A percentile compares a stretch with the other conserved stretches of the same genome.
Conservation (phyloP, 23 tunicate species). For the Phallusia fumigata region DNA sequence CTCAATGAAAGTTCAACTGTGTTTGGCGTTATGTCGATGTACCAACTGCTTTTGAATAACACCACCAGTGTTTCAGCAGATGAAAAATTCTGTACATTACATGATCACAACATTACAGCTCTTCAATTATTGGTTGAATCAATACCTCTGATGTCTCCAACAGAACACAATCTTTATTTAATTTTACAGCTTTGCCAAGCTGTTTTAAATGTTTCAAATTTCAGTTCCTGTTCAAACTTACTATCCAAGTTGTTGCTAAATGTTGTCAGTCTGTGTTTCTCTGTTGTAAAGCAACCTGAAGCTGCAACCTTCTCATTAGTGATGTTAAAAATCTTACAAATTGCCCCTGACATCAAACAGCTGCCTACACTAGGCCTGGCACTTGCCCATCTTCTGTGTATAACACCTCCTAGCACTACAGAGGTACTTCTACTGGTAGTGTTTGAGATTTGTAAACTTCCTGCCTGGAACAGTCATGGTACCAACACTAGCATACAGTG, state of each 20-base stretch:
- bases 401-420: background rate
- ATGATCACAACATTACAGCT: background rate
- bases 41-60: constrained; percentile 10
- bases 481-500: background rate
- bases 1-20: background rate
- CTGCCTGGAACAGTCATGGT: background rate
- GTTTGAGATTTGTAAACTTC: background rate
- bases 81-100: background rate
- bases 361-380: constrained; percentile 20
- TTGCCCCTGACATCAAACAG: constrained; percentile 2
- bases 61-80: background rate
- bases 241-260: background rate
- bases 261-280: background rate
- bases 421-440: background rate
- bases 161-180: background rate
- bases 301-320: constrained; percentile 7
- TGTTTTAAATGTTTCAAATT: background rate
- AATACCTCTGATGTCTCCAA: background rate
- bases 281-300: background rate
- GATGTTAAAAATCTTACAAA: constrained; percentile 10
- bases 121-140: background rate
- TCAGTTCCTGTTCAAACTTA: background rate
- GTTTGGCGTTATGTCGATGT: constrained; percentile 7
- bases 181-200: constrained; percentile 1
- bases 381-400: constrained; percentile 5